Base-by-base conservation (phyloP, 1,140 invertebrate genomes). In the Panagrolaimus sp. region DNA sequence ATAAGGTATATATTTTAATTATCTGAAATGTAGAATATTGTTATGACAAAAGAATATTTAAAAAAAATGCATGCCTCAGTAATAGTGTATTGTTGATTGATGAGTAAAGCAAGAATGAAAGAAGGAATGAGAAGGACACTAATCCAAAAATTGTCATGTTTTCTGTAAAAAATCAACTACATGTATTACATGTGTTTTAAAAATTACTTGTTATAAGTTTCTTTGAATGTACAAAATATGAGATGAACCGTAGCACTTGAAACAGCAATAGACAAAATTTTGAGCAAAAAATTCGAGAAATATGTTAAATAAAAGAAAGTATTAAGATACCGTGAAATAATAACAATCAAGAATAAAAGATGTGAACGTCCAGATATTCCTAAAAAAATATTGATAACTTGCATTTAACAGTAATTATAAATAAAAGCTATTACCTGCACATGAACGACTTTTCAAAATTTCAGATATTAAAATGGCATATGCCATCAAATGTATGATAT, bases 361-460 rank as follows among this genome's bases (percentile, higher is more conserved):
- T 99, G 96, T 69, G 92, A 94, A 82, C 94, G 96, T 77, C 96
- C 96, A 44, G 94, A 98, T 79, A 99, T 96, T 81, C 96, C 94
- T 96, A 87, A 65, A 88, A n/a, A 77, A 76, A 71, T 76, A 67
- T 44, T 44, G 43, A 62, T 44, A 24, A 62, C 46, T 32, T 21
- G 28, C 26, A 62, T 7, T 12, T 7, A 15, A 8, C 48, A 8
- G 17, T 5, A 52, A 14, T 8, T 8, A 28, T 67, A 24, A 8
- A 15, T 9, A 12, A 63, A 43, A 55, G n/a, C n/a, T n/a, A 28
- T 87, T 89, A 95, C 94, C 95, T 88, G 94, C 93, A 88, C 94
- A 97, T 81, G 94, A 97, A 86, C 95, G 87, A 17, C 93, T 94
- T 87, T 96, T 96, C 94, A 94, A 98, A 88, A 98, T 98, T 88